Evolutionary conservation across 2,888 invertebrate genomes (phyloP), one percentile per base, ranked within the genome.

Genomic region (Phortica okadai): DNA sequence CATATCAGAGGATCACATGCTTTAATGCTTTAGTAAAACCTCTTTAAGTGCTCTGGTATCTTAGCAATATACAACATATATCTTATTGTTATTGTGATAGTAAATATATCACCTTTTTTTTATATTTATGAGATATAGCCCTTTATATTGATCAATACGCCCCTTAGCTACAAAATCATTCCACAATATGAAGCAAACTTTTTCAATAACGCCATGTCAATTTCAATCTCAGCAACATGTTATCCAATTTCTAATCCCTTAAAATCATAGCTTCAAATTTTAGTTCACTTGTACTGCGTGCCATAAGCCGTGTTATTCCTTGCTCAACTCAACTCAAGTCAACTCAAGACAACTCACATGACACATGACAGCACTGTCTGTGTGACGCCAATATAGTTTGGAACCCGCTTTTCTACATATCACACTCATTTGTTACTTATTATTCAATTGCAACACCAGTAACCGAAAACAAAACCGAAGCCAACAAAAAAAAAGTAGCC

Each of bases 391-490:
- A 44, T 16, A 62, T 16, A 67, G n/a, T 42, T 67, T 8, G 33
- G 1, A 67, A 67, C n/a, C 45, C 21, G 33, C 33, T 62, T 25
- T 62, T 62, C 21, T 62, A 62, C 33, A 21, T 62, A 62, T 62
- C 21, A 62, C 11, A 66, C 54, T 33, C 42, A 74, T 72, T 62
- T 74, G 73, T 25, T 8, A 70, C 11, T 64, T 58, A 8, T 74
- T 59, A 64, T 78, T 77, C 80, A 81, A 82, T 81, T 77, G 83
- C 82, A 77, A 7, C 74, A 69, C 42, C 21, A 58, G 75, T 33
- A 64, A 58, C 66, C 56, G 33, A 21, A 54, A 44, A 73, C 56
- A 25, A 21, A 16, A 70, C 45, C 45, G 3, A 45, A 2, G 10
- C n/a, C 50, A 16, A 56, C 72, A 73, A 33, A 16, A 21, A 41